These are phyloP conservation scores for Chaetodon trifascialis DNA, from an alignment of 2,113 vertebrate genomes.

Conservation along the genomic window DNA sequence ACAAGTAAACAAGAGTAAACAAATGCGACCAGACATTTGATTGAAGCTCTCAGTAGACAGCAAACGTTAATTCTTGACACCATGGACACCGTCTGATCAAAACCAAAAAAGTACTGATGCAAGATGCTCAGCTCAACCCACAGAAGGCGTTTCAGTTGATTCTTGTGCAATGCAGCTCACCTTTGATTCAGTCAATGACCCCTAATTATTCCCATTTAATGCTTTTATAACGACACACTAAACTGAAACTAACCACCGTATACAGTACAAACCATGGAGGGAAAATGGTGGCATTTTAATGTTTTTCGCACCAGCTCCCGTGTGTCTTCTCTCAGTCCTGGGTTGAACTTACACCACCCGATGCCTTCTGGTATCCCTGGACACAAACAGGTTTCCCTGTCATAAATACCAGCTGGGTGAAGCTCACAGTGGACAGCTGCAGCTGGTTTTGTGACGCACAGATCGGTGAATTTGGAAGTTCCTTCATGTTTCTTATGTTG, in stretches of 20 bases:
- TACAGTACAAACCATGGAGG: neutral
- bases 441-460: neutral
- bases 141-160: neutral
- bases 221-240: neutral
- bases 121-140: neutral
- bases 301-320: too few relatives aligned
- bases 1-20: neutral
- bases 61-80: neutral
- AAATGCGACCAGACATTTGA: neutral
- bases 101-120: neutral
- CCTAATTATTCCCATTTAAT: neutral
- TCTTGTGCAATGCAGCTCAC: neutral
- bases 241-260: neutral
- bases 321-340: neutral
- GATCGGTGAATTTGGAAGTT: neutral
- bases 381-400: conserved; percentile 4
- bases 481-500: neutral
- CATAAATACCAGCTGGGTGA: conserved; percentile 42
- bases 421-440: neutral
- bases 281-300: too few relatives aligned
- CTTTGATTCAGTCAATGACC: neutral
- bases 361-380: neutral
- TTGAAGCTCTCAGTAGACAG: neutral
- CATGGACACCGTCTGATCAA: neutral
- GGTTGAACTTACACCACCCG: neutral